A percentile compares a stretch with the other conserved stretches of the same genome.
Evolutionary conservation across 2,888 invertebrate genomes (phyloP).

Genomic region (Machimus atricapillus): DNA sequence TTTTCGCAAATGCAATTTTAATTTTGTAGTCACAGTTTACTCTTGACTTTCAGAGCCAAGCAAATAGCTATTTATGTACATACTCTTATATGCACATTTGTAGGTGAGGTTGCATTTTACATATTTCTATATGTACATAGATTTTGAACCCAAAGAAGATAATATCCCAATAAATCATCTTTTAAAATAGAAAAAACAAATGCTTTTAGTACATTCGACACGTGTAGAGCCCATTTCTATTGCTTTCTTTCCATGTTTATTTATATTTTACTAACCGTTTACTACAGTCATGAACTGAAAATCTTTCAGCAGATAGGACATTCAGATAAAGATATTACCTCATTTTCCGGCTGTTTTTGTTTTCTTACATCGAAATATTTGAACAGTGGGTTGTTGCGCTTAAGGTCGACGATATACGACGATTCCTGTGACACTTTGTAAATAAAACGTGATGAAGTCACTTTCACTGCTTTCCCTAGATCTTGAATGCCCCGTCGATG

Average conservation of each 20-base stretch:
- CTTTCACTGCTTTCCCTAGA: neutral
- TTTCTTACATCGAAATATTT: neutral
- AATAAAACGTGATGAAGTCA: conserved; percentile 16
- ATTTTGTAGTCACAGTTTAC: too few relatives aligned
- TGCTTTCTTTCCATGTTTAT: neutral
- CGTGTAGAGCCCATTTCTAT: neutral
- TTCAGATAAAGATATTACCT: neutral
- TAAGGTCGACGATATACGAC: neutral
- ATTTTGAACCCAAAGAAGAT: neutral
- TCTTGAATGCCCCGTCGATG: neutral
- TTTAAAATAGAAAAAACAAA: neutral
- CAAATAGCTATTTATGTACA: too few relatives aligned
- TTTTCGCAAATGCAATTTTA: too few relatives aligned
- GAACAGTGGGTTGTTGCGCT: neutral
- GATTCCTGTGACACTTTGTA: conserved; percentile 21
- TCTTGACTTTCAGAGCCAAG: too few relatives aligned
- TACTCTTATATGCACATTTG: too few relatives aligned
- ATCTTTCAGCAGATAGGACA: neutral
- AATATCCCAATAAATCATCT: neutral
- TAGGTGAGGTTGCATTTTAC: too few relatives aligned
- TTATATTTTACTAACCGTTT: neutral
- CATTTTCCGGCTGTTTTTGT: neutral
- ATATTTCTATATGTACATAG: neutral
- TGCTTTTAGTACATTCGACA: too few relatives aligned
- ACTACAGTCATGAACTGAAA: neutral